Evolutionary conservation across 2,797 vertebrate genomes (phyloP), one percentile per base, ranked within the genome.

Genomic region (Bucorvus abyssinicus): DNA sequence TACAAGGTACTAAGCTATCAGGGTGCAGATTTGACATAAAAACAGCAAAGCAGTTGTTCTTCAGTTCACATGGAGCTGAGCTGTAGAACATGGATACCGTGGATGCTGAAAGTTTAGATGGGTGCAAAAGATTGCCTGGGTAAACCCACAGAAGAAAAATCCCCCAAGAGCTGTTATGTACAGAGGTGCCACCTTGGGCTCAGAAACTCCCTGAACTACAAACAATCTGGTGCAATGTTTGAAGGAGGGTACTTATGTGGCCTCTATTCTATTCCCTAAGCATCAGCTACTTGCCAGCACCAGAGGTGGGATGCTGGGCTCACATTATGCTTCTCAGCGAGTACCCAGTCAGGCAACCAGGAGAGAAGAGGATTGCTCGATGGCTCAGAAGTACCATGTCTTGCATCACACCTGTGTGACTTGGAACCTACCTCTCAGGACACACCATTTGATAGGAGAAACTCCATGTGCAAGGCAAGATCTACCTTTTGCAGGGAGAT

Each of bases 391-490:
- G 27, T 57, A 8, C 34, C 16, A 13, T 4, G 6, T 21, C 36
- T 56, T 55, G 60, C 52, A 73, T 32, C 29, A 38, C 36, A 47
- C 14, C 76, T 38, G 12, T 12, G 22, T 45, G 65, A 49, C 10
- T 23, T 16, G 42, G 42, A 70, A 40, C 65, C 32, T 53, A 6
- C 7, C 4, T 9, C 38, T 76, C 71, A 67, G 60, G 10, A 45
- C 13, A 30, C 20, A 27, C 4, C 0, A 0, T 61, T 10, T 40
- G 22, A 47, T 1, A 34, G 53, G 20, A 85, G 44, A 80, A 83
- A n/a, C 20, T 61, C 71, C 21, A 12, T 29, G 9, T 52, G 47
- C 30, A 59, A 87, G 60, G 26, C 24, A 47, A 53, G 34, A 16
- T 7, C 53, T 36, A 4, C 64, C 18, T 68, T 36, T 55, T 57